Evolutionary conservation across 2,797 vertebrate genomes (phyloP).

Genomic region (Trachops cirrhosus): DNA sequence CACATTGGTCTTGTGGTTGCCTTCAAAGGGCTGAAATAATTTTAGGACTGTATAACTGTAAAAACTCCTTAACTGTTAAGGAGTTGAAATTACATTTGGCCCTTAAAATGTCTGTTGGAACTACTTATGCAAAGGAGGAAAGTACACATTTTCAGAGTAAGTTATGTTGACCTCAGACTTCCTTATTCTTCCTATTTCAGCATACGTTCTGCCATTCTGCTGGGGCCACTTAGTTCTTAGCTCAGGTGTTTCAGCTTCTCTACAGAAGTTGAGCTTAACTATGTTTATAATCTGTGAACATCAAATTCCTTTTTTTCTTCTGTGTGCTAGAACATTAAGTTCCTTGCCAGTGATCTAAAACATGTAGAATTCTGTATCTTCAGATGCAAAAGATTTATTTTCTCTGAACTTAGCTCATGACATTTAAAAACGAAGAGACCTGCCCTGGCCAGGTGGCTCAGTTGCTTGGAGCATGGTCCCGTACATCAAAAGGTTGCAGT

Average conservation of each 20-base stretch:
- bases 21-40: too few species aligned
- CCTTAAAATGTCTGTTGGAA: slow-evolving; percentile 14
- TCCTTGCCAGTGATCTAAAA: slow-evolving; percentile 19
- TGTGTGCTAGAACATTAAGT: slow-evolving; percentile 37
- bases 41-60: too few species aligned
- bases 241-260: slow-evolving; percentile 34
- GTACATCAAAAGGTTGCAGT: background rate
- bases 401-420: background rate
- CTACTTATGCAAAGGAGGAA: background rate
- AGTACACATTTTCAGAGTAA: background rate
- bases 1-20: too few species aligned
- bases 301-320: slow-evolving; percentile 25
- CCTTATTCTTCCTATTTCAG: background rate
- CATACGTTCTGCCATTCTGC: slow-evolving; percentile 23
- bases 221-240: slow-evolving; percentile 29
- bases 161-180: background rate
- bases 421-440: background rate
- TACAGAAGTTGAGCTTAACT: slow-evolving; percentile 23
- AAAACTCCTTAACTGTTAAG: too few species aligned
- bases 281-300: slow-evolving; percentile 54
- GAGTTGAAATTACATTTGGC: too few species aligned
- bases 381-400: background rate
- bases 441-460: background rate
- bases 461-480: background rate
- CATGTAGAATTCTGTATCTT: background rate